phyloP scores from a whole-genome alignment of 2,888 invertebrate genomes.

The Ichneumoninae sp. region DNA sequence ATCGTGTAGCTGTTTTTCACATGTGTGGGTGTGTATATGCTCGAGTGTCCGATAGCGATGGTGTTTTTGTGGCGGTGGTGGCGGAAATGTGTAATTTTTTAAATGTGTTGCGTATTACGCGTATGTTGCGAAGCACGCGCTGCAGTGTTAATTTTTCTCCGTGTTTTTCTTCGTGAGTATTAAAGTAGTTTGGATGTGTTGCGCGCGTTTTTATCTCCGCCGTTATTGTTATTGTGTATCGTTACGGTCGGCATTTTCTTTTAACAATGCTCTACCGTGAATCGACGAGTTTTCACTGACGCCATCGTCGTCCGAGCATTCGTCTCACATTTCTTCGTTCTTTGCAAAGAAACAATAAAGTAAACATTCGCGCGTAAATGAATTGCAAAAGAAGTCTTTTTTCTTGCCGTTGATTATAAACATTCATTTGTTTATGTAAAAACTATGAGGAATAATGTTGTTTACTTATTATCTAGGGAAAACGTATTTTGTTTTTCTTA shows the following conservation, averaged over 20 bases:
- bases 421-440: slow-evolving; percentile 34
- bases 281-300: slow-evolving; percentile 20
- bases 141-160: not conserved
- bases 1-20: slow-evolving; percentile 22
- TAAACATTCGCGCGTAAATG: not conserved
- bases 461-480: not conserved
- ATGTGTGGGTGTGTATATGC: slow-evolving; percentile 53
- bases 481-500: not conserved
- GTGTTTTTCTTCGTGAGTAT: slow-evolving; percentile 22
- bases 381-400: not conserved
- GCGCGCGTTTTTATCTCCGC: slow-evolving; percentile 8
- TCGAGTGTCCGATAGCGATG: slow-evolving; percentile 53
- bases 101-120: slow-evolving; percentile 50
- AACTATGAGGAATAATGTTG: not conserved
- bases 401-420: slow-evolving; percentile 17
- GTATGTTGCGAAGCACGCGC: slow-evolving; percentile 34
- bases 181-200: slow-evolving; percentile 34
- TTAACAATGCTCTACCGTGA: slow-evolving; percentile 29
- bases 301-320: slow-evolving; percentile 24
- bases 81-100: slow-evolving; percentile 43
- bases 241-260: slow-evolving; percentile 27
- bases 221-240: slow-evolving; percentile 12
- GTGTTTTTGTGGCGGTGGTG: slow-evolving; percentile 22
- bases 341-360: slow-evolving; percentile 27
- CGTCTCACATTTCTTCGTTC: slow-evolving; percentile 32